Base-by-base conservation (phyloP, 1,140 invertebrate species). In the Holcopasites calliopsidis region DNA sequence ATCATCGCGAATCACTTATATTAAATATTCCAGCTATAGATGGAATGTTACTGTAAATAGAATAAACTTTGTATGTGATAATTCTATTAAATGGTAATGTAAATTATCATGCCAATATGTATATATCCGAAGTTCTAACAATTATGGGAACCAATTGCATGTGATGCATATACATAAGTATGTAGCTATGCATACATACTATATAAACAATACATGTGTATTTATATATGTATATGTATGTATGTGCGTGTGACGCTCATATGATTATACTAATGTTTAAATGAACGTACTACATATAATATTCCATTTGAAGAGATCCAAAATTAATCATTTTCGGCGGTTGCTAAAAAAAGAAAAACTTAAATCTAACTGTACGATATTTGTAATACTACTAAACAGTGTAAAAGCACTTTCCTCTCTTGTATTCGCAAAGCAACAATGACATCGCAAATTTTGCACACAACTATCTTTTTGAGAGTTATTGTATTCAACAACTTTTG, bases 211-310 rank as follows among this genome's bases (percentile, higher is more conserved):
- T 73, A 33, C 10, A 71, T 33, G 21, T 65, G 38, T 65, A 65
- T 73, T 62, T 72, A 65, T 68, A 65, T 44, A 60, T 69, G n/a
- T n/a, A n/a, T n/a, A 76, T 68, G 76, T 60, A 52, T 68, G 68
- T 52, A 75, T 80, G 77, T 62, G 68, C 58, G 60, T 69, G 58
- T 38, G 40, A 79, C 40, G 44, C 80, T 82, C 77, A 52, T 57
- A 82, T 35, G 33, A 77, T 26, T 75, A 68, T 61, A 62, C 31
- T 64, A 81, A 69, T 31, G 76, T 82, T 82, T 77, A 77, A 10
- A 61, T 33, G 42, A 64, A 23, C 58, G 55, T 77, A 49, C 50
- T 49, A 64, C 49, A 23, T 5, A 38, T 35, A 38, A 68, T 40
- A 62, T 65, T 81, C 81, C 44, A 77, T 81, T 77, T 81, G 31